Conservation (phyloP, 2,888 invertebrate genomes). For the Metellina segmentata region DNA sequence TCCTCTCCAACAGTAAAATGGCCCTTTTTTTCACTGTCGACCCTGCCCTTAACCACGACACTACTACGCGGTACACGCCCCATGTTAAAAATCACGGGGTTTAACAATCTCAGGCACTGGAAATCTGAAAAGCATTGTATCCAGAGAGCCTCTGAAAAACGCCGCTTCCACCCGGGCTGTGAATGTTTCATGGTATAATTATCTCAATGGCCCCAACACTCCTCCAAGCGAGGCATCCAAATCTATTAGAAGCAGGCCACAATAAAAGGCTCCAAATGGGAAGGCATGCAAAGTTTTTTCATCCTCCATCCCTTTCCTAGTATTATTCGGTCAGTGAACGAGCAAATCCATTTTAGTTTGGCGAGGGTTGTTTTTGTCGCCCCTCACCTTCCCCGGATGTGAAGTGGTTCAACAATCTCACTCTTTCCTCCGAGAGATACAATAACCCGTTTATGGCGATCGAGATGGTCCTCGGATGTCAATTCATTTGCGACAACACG, state of each 20-base stretch:
- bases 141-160: no score
- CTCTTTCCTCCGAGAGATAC: slow-evolving; percentile 44
- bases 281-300: slow-evolving; percentile 37
- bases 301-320: slow-evolving; percentile 22
- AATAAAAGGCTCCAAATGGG: slow-evolving; percentile 36
- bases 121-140: no score
- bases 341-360: slow-evolving; percentile 59
- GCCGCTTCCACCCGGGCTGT: background rate
- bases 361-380: slow-evolving; percentile 41
- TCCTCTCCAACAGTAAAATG: no score
- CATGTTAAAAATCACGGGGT: no score
- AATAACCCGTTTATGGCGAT: slow-evolving; percentile 65
- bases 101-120: no score
- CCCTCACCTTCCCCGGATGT: slow-evolving; percentile 62
- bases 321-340: slow-evolving; percentile 74
- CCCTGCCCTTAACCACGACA: no score
- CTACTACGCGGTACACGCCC: no score
- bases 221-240: slow-evolving; percentile 26
- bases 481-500: slow-evolving; percentile 14
- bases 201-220: slow-evolving; percentile 32
- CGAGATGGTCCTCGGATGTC: slow-evolving; percentile 12
- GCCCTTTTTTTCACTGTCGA: no score
- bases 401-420: slow-evolving; percentile 73
- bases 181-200: slow-evolving; percentile 35
- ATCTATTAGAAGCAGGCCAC: slow-evolving; percentile 34